Evolutionary conservation across 2,888 invertebrate species (phyloP), one percentile per base, ranked within the genome.

Genomic region (Sarcophaga caerulescens): DNA sequence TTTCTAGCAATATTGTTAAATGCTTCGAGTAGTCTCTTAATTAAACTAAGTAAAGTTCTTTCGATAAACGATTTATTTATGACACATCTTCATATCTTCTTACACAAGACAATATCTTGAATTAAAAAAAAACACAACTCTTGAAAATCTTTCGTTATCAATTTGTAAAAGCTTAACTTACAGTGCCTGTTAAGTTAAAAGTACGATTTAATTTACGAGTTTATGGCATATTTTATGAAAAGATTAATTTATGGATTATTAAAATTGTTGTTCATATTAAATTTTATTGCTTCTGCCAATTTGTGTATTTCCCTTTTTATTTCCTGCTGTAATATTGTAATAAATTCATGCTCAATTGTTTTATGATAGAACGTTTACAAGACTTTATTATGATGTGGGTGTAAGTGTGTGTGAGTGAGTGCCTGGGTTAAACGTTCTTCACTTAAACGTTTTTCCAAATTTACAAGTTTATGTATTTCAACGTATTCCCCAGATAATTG

Each of bases 401-500:
- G 66, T 47, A 14, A 45, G 68, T 52, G 47, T 69, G 6, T 14
- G 47, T 68, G 14, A 47, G 35, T 17, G 10, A 35, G 35, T 35
- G 35, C 35, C 2, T 35, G 35, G 35, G 35, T 52, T 52, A 52
- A 52, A 17, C 5, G 52, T 52, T 52, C 17, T 52, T 52, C 52
- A 52, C 52, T 17, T 52, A 17, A 52, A 14, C 12, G 12, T 3
- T 52, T 52, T 17, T 52, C 17, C 4, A 52, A 52, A 52, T 52
- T 52, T 52, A 12, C 52, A 52, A 52, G 52, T 52, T 52, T 52
- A 14, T 52, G 52, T 52, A 35, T 44, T 71, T 59, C n/a, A 5
- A 35, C n/a, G 23, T 77, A 77, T 60, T 69, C 59, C 44, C 44
- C 21, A 68, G 68, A 68, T 77, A 68, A 77, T 59, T 68, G 35